Evolutionary conservation across 35 echinoderm and acorn worm species (phyloP).

Genomic region (Stichopus chloronotus): DNA sequence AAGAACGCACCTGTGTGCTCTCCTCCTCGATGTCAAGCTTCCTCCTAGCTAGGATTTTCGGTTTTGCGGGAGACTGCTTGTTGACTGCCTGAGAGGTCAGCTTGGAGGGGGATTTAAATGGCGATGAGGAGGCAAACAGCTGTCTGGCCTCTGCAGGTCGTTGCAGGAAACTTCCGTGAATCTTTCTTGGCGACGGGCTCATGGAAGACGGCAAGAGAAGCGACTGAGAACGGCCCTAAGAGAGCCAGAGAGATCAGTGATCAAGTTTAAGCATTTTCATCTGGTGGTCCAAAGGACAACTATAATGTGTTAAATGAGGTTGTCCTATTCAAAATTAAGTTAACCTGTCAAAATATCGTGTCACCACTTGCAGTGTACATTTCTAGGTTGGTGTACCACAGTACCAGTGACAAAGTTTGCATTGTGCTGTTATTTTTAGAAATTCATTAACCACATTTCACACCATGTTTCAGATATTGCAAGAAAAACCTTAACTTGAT

Average conservation of each 20-base stretch:
- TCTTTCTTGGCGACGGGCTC: slow-evolving; percentile 81
- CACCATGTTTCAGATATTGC: no score
- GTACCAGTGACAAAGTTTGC: no score
- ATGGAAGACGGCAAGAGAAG: slow-evolving; percentile 64
- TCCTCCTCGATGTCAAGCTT: slow-evolving; percentile 91
- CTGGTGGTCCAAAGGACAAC: no score
- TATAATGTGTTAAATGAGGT: no score
- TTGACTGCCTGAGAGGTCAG: not conserved
- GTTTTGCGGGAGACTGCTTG: slow-evolving; percentile 40
- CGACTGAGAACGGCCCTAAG: slow-evolving; percentile 66
- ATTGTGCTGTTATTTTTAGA: no score
- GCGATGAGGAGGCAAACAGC: slow-evolving; percentile 78
- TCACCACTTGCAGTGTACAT: no score
- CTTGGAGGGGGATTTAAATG: slow-evolving; percentile 72
- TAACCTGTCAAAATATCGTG: no score
- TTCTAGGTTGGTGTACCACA: no score
- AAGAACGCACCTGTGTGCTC: slow-evolving; percentile 68
- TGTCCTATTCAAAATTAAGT: no score
- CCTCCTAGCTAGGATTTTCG: slow-evolving; percentile 71
- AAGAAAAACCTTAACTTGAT: no score
- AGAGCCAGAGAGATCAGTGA: slow-evolving; percentile 10
- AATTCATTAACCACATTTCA: no score
- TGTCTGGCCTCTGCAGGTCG: slow-evolving; percentile 69
- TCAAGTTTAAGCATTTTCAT: not conserved
- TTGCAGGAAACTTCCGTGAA: slow-evolving; percentile 91